Percentiles rank a stretch among this genome's conserved stretches.
Conservation (phyloP, 2,113 vertebrate species). For the Pluvianellus socialis region DNA sequence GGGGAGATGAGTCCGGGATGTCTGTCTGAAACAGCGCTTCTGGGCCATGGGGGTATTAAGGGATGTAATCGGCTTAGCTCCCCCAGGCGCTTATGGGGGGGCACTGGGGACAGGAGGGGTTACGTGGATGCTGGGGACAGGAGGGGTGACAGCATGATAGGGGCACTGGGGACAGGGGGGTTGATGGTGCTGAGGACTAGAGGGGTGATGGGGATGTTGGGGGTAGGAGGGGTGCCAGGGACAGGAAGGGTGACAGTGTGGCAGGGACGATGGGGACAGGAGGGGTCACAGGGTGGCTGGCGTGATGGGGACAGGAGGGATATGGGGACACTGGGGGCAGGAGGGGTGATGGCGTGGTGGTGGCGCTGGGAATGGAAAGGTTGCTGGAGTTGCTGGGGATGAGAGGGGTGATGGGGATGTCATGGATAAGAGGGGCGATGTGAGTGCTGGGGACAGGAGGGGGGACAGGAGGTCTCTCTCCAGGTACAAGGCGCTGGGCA, state of each 20-base stretch:
- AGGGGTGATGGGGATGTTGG: not conserved
- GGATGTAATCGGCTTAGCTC: slow-evolving; percentile 14
- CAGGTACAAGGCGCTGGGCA: not conserved
- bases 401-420: not conserved
- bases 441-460: not conserved
- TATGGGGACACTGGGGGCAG: not conserved
- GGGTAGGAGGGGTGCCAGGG: not conserved
- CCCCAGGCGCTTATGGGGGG: rapidly evolving
- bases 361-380: not conserved
- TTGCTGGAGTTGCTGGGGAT: not conserved
- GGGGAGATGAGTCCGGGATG: rapidly evolving
- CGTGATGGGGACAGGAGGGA: not conserved
- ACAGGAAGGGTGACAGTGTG: not conserved
- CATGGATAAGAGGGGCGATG: not conserved
- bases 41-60: slow-evolving; percentile 48
- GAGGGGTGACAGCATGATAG: not conserved
- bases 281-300: not conserved
- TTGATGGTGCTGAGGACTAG: not conserved
- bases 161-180: too few species aligned
- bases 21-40: not conserved
- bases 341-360: not conserved
- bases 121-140: not conserved
- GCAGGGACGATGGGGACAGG: too few species aligned
- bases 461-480: not conserved
- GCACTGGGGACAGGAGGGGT: not conserved